Conservation (phyloP, 2,797 vertebrate species). For the Pseudochirops cupreus region DNA sequence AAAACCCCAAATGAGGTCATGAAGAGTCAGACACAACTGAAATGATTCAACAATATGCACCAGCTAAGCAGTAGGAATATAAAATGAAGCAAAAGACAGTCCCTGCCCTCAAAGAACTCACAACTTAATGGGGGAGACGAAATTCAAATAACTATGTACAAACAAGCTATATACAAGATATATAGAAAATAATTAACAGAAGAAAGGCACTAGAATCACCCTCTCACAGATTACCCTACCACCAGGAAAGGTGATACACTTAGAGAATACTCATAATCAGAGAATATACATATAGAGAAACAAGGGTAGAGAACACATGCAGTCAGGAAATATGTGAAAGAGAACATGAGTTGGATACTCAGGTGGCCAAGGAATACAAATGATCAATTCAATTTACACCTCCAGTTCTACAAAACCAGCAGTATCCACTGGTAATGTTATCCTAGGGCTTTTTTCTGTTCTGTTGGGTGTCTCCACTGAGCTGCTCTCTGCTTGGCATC, state of each 20-base stretch:
- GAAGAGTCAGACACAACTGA: neutral
- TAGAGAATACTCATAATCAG: neutral
- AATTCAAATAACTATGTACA: neutral
- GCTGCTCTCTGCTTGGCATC: too few species aligned
- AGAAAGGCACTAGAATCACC: neutral
- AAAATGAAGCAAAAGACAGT: neutral
- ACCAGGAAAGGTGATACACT: too few species aligned
- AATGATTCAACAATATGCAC: neutral
- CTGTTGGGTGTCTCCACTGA: too few species aligned
- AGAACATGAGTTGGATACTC: neutral
- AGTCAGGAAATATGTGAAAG: neutral
- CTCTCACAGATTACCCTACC: neutral
- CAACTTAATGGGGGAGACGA: neutral
- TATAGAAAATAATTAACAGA: neutral
- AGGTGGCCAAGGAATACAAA: neutral
- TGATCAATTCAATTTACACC: neutral
- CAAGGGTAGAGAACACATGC: neutral
- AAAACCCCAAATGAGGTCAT: neutral
- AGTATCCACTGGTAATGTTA: neutral
- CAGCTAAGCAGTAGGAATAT: neutral
- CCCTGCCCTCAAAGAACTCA: neutral
- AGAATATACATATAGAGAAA: neutral
- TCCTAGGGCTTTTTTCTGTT: too few species aligned
- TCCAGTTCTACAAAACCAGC: neutral
- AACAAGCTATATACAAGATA: neutral